Conservation (phyloP, 2,113 vertebrate species). For the Chionodraco myersi region DNA sequence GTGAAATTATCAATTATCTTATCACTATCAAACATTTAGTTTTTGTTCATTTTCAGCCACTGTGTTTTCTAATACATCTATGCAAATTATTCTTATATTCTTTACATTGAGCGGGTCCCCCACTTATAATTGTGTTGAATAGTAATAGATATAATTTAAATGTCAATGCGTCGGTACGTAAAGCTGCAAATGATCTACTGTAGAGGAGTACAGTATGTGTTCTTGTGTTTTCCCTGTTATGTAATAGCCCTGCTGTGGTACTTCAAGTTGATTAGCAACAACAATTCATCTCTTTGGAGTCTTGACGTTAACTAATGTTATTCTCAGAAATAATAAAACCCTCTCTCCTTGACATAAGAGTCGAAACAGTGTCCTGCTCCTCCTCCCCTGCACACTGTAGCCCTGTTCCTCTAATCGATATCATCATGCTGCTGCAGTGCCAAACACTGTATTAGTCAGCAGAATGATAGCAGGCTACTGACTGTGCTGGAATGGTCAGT, state of each 20-base stretch:
- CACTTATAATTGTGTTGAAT: not conserved
- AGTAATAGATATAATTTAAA: not conserved
- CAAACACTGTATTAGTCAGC: conserved; percentile 72
- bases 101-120: not conserved
- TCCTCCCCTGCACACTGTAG: conserved; percentile 48
- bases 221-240: not conserved
- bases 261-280: conserved; percentile 22
- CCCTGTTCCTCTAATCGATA: conserved; percentile 70
- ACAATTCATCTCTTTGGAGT: conserved; percentile 30
- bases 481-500: conserved; percentile 66
- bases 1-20: too few species aligned
- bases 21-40: too few species aligned
- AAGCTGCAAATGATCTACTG: not conserved
- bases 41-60: not conserved
- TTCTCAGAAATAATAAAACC: conserved; percentile 38
- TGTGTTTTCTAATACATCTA: not conserved
- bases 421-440: conserved; percentile 62
- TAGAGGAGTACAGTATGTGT: not conserved
- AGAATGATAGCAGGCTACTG: conserved; percentile 55
- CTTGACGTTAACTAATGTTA: conserved; percentile 44
- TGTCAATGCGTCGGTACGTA: not conserved
- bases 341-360: conserved; percentile 2
- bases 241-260: conserved; percentile 3
- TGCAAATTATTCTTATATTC: not conserved
- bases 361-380: conserved; percentile 29